Evolutionary conservation across 2,797 vertebrate genomes (phyloP).

Genomic region (Pteropus rufus): DNA sequence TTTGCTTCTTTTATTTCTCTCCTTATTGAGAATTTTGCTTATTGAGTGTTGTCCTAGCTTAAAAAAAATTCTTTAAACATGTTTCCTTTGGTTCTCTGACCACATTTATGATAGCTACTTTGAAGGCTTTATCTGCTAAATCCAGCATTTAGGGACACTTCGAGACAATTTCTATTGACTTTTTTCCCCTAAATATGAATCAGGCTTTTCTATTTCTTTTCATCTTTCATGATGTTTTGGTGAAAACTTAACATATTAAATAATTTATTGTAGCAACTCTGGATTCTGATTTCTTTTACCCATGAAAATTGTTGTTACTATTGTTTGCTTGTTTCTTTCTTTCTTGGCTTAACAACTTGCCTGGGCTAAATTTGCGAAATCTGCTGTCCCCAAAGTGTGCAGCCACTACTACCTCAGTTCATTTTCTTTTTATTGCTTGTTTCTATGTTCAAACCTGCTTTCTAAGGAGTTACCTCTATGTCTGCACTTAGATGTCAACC

Average conservation of each 20-base stretch:
- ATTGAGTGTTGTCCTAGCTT: neutral
- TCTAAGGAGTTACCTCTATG: neutral
- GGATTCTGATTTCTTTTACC: neutral
- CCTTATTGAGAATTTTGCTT: neutral
- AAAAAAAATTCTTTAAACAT: neutral
- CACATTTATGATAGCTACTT: neutral
- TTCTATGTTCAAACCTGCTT: neutral
- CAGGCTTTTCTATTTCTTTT: neutral
- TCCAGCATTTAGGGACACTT: neutral
- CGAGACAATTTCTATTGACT: neutral
- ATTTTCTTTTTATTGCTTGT: neutral
- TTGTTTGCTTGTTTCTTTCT: neutral
- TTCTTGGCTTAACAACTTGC: neutral
- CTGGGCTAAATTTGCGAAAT: neutral
- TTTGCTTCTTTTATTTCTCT: neutral
- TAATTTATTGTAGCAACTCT: neutral
- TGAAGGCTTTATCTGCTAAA: slow-evolving; percentile 1
- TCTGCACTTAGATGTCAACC: neutral
- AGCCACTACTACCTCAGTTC: neutral
- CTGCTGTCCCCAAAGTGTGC: neutral
- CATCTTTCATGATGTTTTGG: neutral
- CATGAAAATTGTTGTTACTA: neutral
- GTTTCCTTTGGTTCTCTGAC: neutral
- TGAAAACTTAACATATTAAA: neutral
- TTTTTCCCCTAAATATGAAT: neutral